A percentile compares a stretch with the other conserved stretches of the same genome.
Conservation (phyloP, 2,113 vertebrate species). For the Pterocles burchelli region DNA sequence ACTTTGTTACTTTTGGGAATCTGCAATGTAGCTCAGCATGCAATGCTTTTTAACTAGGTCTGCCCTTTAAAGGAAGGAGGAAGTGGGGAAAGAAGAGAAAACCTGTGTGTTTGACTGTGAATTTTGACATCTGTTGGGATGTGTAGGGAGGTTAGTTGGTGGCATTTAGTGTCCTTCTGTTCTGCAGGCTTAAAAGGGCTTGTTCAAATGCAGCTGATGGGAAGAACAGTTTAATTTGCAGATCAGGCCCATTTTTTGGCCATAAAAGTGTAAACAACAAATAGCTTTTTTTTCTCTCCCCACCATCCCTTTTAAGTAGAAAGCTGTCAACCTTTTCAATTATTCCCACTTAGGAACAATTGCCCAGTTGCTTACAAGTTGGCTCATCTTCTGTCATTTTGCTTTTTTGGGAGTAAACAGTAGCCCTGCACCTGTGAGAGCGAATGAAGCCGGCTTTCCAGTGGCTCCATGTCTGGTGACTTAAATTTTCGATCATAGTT, state of each 20-base stretch:
- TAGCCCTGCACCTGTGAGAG: not conserved
- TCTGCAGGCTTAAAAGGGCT: not conserved
- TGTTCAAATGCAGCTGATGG: not conserved
- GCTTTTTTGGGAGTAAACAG: not conserved
- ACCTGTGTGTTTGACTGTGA: not conserved
- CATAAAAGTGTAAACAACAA: not conserved
- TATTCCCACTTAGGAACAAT: not conserved
- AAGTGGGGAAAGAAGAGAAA: not conserved
- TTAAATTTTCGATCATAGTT: not conserved
- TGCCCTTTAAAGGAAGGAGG: not conserved
- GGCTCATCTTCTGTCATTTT: not conserved
- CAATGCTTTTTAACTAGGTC: not conserved
- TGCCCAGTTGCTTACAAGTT: not conserved
- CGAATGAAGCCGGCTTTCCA: not conserved
- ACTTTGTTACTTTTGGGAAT: not conserved
- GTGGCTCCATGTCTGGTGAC: not conserved
- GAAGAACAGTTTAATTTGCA: not conserved
- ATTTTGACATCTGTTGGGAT: not conserved
- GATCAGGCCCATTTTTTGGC: not conserved
- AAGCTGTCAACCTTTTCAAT: not conserved
- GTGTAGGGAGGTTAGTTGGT: not conserved
- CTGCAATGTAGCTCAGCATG: not conserved
- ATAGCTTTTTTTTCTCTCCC: not conserved
- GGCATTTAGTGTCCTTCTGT: not conserved
- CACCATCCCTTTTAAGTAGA: not conserved